phyloP scores from a whole-genome alignment of 2,113 vertebrate genomes.

The Brachyistius frenatus region DNA sequence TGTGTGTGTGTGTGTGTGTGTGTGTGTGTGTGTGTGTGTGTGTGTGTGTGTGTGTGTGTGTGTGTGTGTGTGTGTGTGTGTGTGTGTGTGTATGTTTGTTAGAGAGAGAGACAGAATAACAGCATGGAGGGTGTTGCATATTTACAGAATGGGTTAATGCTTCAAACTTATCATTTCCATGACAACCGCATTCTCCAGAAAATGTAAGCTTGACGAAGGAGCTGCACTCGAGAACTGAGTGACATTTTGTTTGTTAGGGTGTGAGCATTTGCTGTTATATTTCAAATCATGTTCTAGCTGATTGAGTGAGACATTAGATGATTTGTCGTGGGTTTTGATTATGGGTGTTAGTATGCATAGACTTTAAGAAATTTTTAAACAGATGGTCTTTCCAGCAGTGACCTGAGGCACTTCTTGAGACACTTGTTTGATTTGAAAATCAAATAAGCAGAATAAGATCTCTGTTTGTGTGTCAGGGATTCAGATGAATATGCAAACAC shows the following conservation, averaged over 20 bases:
- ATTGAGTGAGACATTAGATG: constrained; percentile 22
- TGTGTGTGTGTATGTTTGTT: constrained; percentile 6
- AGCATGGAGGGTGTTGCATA: not conserved
- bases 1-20: not conserved
- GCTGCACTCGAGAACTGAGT: constrained; percentile 18
- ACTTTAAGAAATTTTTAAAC: constrained; percentile 11
- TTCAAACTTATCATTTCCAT: constrained; percentile 66
- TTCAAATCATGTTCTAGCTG: constrained; percentile 7
- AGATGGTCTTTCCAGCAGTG: not conserved
- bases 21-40: too few species aligned
- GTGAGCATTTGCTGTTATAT: not conserved
- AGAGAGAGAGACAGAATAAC: not conserved
- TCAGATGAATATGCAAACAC: constrained; percentile 24
- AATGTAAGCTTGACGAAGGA: constrained; percentile 42
- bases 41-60: constrained; percentile 2
- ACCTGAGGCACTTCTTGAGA: constrained; percentile 8
- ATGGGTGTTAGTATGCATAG: constrained; percentile 3
- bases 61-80: too few species aligned
- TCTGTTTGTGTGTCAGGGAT: constrained; percentile 17
- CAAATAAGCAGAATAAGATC: constrained; percentile 11
- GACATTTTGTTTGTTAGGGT: constrained; percentile 29
- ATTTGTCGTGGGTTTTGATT: constrained; percentile 15
- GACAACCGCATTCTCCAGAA: constrained; percentile 46
- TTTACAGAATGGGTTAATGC: constrained; percentile 54
- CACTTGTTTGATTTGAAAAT: constrained; percentile 9